phyloP scores from a whole-genome alignment of 2,797 vertebrate species.

The Tangara arthus region DNA sequence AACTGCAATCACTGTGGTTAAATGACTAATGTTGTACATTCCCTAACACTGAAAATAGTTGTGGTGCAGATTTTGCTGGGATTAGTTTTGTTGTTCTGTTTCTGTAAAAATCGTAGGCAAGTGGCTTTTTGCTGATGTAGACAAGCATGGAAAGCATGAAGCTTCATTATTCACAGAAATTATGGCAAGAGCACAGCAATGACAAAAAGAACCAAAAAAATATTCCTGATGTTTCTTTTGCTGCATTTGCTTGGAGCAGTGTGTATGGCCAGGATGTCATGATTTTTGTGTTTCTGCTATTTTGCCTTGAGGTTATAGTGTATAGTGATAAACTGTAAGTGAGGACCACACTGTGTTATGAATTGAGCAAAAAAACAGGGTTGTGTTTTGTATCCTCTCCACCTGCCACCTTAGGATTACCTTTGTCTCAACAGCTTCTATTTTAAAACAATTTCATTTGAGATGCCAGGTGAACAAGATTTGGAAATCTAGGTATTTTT shows the following conservation, averaged over 20 bases:
- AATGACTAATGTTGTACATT: constrained; percentile 31
- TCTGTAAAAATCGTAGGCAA: constrained; percentile 1
- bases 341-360: background rate
- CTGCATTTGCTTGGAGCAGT: background rate
- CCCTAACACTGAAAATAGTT: background rate
- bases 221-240: background rate
- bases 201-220: background rate
- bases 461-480: background rate
- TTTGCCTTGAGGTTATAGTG: background rate
- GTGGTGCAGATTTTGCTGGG: constrained; percentile 5
- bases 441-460: background rate
- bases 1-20: background rate
- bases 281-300: background rate
- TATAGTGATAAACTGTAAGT: background rate
- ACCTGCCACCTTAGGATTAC: background rate
- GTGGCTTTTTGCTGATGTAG: constrained; percentile 25
- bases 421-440: background rate
- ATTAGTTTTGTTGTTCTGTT: constrained; percentile 32
- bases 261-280: background rate
- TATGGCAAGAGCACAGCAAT: background rate
- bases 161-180: background rate
- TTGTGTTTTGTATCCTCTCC: background rate
- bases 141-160: background rate
- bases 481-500: background rate
- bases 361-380: background rate